Percentiles rank a stretch among this genome's conserved stretches.
These are phyloP conservation scores for Coregonus ussuriensis DNA, from an alignment of 2,797 vertebrate species.

Conservation along the genomic window DNA sequence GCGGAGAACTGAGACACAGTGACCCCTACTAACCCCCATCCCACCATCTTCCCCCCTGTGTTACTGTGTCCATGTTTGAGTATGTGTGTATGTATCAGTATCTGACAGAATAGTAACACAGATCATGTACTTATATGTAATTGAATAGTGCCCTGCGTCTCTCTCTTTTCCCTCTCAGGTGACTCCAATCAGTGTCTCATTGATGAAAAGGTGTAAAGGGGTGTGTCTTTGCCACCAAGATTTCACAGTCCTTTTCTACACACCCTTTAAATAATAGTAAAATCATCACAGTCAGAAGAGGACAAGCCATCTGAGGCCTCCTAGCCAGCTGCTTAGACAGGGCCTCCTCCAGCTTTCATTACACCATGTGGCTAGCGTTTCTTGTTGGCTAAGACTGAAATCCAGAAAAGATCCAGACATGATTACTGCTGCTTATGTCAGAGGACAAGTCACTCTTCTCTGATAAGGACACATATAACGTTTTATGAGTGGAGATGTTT, in stretches of 20 bases:
- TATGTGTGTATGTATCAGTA: neutral
- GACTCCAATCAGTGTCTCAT: neutral
- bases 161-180: neutral
- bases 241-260: neutral
- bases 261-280: neutral
- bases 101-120: too few species aligned
- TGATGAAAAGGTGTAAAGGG: neutral
- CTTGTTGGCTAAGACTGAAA: too few species aligned
- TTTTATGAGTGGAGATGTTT: too few species aligned
- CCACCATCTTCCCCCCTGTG: neutral
- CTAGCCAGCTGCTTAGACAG: too few species aligned
- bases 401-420: too few species aligned
- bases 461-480: too few species aligned
- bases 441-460: too few species aligned
- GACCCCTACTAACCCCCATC: neutral
- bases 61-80: constrained; percentile 8
- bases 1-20: constrained; percentile 20
- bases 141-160: neutral
- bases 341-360: too few species aligned
- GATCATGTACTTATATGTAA: neutral
- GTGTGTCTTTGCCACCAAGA: neutral
- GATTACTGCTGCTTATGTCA: too few species aligned
- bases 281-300: neutral
- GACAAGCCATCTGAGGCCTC: neutral
- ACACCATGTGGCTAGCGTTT: too few species aligned